These are phyloP conservation scores for Gnatocerus cornutus DNA, from an alignment of 2,888 invertebrate species.

Conservation along the genomic window DNA sequence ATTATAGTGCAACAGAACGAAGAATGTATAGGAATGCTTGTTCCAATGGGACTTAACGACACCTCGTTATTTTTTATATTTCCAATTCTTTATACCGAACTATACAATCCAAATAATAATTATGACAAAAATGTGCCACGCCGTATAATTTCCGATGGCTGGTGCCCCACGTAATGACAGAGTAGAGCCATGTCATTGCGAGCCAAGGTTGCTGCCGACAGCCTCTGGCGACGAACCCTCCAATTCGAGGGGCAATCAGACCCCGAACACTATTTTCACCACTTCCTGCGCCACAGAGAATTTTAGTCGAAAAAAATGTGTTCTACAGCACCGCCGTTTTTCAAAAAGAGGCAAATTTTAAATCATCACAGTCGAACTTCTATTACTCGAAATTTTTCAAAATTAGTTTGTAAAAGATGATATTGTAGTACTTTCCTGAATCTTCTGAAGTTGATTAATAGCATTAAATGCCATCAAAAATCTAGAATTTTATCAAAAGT, in stretches of 20 bases:
- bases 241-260: constrained; percentile 56
- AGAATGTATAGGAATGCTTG: constrained; percentile 55
- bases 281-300: too few relatives aligned
- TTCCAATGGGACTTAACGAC: constrained; percentile 55
- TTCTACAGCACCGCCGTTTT: too few relatives aligned
- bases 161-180: constrained; percentile 65
- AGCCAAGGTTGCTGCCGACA: constrained; percentile 64
- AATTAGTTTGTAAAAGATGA: too few relatives aligned
- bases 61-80: constrained; percentile 65
- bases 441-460: too few relatives aligned
- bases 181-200: constrained; percentile 67
- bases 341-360: too few relatives aligned
- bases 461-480: too few relatives aligned
- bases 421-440: too few relatives aligned
- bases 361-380: too few relatives aligned
- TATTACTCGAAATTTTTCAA: too few relatives aligned
- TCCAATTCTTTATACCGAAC: constrained; percentile 61
- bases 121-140: constrained; percentile 67
- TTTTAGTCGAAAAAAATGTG: too few relatives aligned
- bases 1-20: constrained; percentile 53
- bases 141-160: constrained; percentile 67
- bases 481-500: too few relatives aligned
- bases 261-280: constrained; percentile 29
- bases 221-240: constrained; percentile 61
- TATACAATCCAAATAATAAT: constrained; percentile 68